Percentiles rank a stretch among this genome's conserved stretches.
Evolutionary conservation across 1,140 invertebrate species (phyloP).

Genomic region (Brachionus angularis): DNA sequence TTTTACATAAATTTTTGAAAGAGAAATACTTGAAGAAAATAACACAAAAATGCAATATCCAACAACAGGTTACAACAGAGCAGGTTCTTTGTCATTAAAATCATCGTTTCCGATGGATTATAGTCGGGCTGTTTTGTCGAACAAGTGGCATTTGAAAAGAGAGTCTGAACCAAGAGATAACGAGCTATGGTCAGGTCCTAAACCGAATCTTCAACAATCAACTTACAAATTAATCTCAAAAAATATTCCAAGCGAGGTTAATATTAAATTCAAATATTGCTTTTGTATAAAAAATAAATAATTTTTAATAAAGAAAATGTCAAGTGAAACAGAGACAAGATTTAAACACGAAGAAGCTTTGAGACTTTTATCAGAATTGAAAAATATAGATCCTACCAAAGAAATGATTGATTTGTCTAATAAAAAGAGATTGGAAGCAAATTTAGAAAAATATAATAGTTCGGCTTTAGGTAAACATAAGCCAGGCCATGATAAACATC

Average conservation of each 20-base stretch:
- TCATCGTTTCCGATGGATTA: constrained; percentile 24
- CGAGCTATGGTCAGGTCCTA: not conserved
- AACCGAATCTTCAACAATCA: constrained; percentile 30
- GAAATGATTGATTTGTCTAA: constrained; percentile 1
- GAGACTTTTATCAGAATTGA: constrained; percentile 7
- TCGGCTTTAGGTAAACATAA: not conserved
- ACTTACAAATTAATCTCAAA: constrained; percentile 25
- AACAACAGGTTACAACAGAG: not conserved
- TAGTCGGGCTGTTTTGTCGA: constrained; percentile 30
- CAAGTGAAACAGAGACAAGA: not conserved
- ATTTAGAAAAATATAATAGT: not conserved
- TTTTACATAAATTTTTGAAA: too few species aligned
- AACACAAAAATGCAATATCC: not conserved
- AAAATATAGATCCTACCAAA: not conserved
- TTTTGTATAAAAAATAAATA: not conserved
- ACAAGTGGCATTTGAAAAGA: constrained; percentile 40
- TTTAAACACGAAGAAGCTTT: constrained; percentile 23
- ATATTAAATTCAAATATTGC: not conserved
- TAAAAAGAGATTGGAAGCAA: not conserved
- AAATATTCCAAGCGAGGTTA: not conserved
- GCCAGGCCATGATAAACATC: not conserved
- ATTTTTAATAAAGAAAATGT: not conserved
- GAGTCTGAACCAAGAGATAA: constrained; percentile 33
- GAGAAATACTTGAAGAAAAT: not conserved
- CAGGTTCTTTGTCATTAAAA: constrained; percentile 19